A percentile compares a stretch with the other conserved stretches of the same genome.
These are phyloP conservation scores for Plodia interpunctella DNA, from an alignment of 1,140 invertebrate species.

Conservation along the genomic window DNA sequence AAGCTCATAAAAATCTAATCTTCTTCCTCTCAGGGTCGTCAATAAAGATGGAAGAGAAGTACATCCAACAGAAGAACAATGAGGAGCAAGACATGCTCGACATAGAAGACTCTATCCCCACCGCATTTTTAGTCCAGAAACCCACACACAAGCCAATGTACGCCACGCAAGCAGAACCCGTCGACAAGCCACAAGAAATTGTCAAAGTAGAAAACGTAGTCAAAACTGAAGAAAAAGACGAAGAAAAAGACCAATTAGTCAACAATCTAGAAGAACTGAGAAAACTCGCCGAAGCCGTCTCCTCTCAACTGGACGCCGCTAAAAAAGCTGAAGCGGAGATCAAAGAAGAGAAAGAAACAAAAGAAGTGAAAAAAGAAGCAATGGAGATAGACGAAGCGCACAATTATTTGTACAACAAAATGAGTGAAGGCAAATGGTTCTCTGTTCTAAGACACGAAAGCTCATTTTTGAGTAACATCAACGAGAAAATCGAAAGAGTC, in stretches of 20 bases:
- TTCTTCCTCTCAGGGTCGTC: conserved; percentile 48
- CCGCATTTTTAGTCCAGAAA: conserved; percentile 74
- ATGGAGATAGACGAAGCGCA: conserved; percentile 64
- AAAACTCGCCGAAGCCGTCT: conserved; percentile 78
- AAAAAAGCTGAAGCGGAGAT: conserved; percentile 75
- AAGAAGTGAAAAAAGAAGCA: conserved; percentile 69
- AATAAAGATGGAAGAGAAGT: conserved; percentile 77
- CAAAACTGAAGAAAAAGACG: conserved; percentile 51
- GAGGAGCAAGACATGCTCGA: conserved; percentile 71
- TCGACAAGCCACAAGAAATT: conserved; percentile 63
- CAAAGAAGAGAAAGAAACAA: conserved; percentile 71
- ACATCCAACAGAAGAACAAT: conserved; percentile 68
- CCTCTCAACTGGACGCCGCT: conserved; percentile 66
- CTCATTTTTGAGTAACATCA: conserved; percentile 56
- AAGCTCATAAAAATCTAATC: background rate
- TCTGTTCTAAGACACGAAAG: conserved; percentile 74
- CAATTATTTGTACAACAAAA: conserved; percentile 53
- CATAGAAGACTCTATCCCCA: conserved; percentile 76
- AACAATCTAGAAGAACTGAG: conserved; percentile 77
- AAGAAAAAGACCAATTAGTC: conserved; percentile 57
- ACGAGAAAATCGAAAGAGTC: conserved; percentile 39
- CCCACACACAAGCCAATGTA: conserved; percentile 65
- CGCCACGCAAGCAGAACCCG: conserved; percentile 51
- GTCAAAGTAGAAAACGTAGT: conserved; percentile 61
- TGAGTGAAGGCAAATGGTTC: conserved; percentile 78